Conservation (phyloP, 2,888 invertebrate species). For the Pristionchus fissidentatus region DNA sequence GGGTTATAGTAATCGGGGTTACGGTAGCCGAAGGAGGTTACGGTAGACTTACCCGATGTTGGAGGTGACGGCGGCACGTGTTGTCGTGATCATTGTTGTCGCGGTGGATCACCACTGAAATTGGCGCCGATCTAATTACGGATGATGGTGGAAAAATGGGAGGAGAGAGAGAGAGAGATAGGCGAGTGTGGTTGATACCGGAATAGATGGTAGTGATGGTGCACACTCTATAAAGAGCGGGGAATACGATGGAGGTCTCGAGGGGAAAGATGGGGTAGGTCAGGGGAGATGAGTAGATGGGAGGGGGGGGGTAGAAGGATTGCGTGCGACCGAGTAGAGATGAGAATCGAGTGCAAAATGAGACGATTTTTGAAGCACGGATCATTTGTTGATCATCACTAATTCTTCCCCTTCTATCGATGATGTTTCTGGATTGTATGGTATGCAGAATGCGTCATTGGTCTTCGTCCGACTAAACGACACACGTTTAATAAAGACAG, state of each 20-base stretch:
- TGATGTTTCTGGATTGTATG: too few relatives aligned
- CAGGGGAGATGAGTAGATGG: not conserved
- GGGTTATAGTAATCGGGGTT: not conserved
- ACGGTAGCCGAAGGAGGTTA: not conserved
- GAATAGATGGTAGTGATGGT: slow-evolving; percentile 10
- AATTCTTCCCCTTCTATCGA: too few relatives aligned
- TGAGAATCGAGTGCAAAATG: not conserved
- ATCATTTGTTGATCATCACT: too few relatives aligned
- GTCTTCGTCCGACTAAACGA: not conserved
- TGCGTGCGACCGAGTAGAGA: not conserved
- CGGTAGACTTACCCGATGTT: not conserved
- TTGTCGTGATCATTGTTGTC: slow-evolving; percentile 23
- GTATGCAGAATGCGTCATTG: not conserved
- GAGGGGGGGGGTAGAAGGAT: not conserved
- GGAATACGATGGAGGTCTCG: too few relatives aligned
- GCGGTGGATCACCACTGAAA: too few relatives aligned
- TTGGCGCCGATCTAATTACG: not conserved
- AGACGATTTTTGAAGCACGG: not conserved
- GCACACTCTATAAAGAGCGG: not conserved
- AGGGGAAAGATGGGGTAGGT: too few relatives aligned
- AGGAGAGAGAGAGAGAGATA: not conserved
- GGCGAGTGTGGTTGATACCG: not conserved
- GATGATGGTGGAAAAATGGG: not conserved
- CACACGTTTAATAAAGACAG: too few relatives aligned
- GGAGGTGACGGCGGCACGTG: not conserved